Conservation (phyloP, 2,113 vertebrate species). For the Microtus pennsylvanicus region DNA sequence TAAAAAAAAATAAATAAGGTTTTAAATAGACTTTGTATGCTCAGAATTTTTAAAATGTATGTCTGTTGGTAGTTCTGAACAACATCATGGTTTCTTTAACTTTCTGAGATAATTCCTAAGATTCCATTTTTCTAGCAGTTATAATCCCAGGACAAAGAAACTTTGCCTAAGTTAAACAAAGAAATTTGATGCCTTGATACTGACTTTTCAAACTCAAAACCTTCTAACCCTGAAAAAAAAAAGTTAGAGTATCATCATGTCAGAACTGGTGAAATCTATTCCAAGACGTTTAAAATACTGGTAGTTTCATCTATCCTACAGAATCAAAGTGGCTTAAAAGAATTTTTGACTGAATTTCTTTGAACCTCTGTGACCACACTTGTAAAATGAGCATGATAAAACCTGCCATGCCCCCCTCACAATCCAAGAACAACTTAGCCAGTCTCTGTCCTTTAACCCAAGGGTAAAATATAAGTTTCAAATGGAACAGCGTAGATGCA, state of each 20-base stretch:
- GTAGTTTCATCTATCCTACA: background rate
- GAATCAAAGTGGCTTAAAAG: slow-evolving; percentile 50
- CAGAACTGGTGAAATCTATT: slow-evolving; percentile 15
- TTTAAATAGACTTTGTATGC: slow-evolving; percentile 1
- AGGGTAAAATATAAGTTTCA: slow-evolving; percentile 28
- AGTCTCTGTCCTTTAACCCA: background rate
- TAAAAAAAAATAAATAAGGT: background rate
- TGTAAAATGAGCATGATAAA: slow-evolving; percentile 53
- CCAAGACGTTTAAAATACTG: slow-evolving; percentile 12
- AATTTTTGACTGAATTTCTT: slow-evolving; percentile 41
- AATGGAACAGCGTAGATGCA: background rate
- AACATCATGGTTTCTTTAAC: background rate
- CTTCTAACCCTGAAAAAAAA: background rate
- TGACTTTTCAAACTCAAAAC: slow-evolving; percentile 26
- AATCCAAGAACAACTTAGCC: slow-evolving; percentile 19
- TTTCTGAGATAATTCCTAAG: slow-evolving; percentile 4
- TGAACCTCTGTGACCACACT: background rate
- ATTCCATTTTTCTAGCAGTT: slow-evolving; percentile 10
- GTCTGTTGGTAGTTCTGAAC: slow-evolving; percentile 7
- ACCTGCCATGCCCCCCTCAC: background rate
- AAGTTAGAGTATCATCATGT: background rate
- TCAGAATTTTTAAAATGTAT: background rate
- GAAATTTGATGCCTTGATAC: background rate
- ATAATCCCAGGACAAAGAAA: slow-evolving; percentile 21
- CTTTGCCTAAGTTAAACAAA: background rate